Percentiles rank a stretch among this genome's conserved stretches.
Conservation (phyloP, 2,113 vertebrate species). For the Cromileptes altivelis region DNA sequence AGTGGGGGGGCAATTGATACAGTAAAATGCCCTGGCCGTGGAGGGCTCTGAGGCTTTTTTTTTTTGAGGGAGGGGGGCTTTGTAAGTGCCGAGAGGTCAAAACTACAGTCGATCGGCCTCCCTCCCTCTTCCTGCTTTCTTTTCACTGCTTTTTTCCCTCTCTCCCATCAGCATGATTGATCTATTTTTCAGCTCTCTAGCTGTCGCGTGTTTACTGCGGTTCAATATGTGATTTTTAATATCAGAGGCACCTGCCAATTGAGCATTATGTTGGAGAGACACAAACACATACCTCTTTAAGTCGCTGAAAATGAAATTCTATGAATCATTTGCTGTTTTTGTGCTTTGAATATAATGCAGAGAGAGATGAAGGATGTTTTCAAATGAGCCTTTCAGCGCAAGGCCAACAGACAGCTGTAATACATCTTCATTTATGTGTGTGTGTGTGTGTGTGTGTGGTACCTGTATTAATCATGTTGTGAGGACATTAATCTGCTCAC, state of each 20-base stretch:
- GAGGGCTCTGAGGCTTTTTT: conserved; percentile 26
- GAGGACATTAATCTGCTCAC: neutral
- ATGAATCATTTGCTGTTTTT: conserved; percentile 6
- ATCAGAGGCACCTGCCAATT: conserved; percentile 49
- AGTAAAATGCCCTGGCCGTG: conserved; percentile 57
- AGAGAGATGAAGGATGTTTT: neutral
- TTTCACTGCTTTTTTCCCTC: conserved; percentile 17
- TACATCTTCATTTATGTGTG: neutral
- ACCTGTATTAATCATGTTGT: neutral
- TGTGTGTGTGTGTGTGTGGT: neutral
- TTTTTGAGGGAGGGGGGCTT: conserved; percentile 23
- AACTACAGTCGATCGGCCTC: conserved; percentile 65
- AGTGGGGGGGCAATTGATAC: conserved; percentile 63
- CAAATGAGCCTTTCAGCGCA: neutral
- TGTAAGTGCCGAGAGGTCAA: conserved; percentile 66
- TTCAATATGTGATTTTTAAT: conserved; percentile 59
- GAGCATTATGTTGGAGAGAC: conserved; percentile 27
- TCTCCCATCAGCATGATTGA: conserved; percentile 54
- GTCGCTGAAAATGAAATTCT: neutral
- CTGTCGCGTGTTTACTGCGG: conserved; percentile 29
- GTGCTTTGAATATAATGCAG: neutral
- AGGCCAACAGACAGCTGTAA: neutral
- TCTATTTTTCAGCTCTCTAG: conserved; percentile 61
- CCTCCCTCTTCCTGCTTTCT: conserved; percentile 48
- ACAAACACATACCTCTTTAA: neutral